These are phyloP conservation scores for mouse (Mus musculus) DNA, from an alignment of 2,113 vertebrate species.

Conservation along the genomic window GRCm39 chr17:67107001-67107500, in stretches of 20 bases:
- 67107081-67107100: neutral
- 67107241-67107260: neutral
- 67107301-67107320: neutral
- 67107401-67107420: neutral
- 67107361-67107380: neutral
- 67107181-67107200: neutral
- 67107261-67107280: neutral
- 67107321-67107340: neutral
- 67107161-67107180: neutral
- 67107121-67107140: neutral
- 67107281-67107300: neutral
- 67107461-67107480: neutral
- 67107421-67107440: neutral
- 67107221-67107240: conserved; percentile 31
- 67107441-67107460: neutral
- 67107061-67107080: neutral
- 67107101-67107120: neutral
- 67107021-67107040: neutral
- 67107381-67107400: neutral
- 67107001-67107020: neutral
- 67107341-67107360: neutral
- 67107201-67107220: neutral
- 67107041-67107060: neutral
- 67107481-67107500: accelerated
- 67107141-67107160: neutral